Evolutionary conservation across 2,113 vertebrate species (phyloP).

Genomic region (Nettapus auritus): DNA sequence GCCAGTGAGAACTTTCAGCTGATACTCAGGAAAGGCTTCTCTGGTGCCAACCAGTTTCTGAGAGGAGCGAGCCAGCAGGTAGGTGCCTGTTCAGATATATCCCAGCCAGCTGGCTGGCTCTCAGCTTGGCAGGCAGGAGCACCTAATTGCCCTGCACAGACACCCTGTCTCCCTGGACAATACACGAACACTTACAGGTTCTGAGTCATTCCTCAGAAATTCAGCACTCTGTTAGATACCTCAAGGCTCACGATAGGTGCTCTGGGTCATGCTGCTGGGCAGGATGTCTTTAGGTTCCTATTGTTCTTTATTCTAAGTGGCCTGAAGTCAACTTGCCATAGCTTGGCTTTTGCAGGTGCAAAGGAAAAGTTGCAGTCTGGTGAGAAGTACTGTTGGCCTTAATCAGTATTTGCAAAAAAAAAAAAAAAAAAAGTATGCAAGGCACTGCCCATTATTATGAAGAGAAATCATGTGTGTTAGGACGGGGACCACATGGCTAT

Average conservation of each 20-base stretch:
- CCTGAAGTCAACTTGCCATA: not conserved
- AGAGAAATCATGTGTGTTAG: not conserved
- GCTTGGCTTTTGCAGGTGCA: not conserved
- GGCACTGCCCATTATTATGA: not conserved
- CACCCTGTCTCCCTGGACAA: not conserved
- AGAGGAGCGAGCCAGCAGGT: not conserved
- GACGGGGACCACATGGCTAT: not conserved
- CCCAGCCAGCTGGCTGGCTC: not conserved
- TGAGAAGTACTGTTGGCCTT: not conserved
- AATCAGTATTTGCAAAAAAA: not conserved
- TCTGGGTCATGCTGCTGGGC: not conserved
- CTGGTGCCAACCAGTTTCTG: not conserved
- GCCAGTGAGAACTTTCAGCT: not conserved
- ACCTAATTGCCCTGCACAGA: not conserved
- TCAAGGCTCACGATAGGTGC: not conserved
- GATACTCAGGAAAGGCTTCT: not conserved
- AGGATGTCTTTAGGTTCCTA: not conserved
- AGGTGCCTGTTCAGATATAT: not conserved
- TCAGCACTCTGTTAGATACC: not conserved
- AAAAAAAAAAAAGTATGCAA: not conserved
- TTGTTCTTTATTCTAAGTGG: not conserved
- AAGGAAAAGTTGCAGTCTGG: not conserved
- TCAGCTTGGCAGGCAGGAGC: fast-evolving
- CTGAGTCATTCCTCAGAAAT: constrained; percentile 23
- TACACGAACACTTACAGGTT: not conserved